Conservation (phyloP, 2,113 vertebrate genomes). For the Vulpes vulpes region DNA sequence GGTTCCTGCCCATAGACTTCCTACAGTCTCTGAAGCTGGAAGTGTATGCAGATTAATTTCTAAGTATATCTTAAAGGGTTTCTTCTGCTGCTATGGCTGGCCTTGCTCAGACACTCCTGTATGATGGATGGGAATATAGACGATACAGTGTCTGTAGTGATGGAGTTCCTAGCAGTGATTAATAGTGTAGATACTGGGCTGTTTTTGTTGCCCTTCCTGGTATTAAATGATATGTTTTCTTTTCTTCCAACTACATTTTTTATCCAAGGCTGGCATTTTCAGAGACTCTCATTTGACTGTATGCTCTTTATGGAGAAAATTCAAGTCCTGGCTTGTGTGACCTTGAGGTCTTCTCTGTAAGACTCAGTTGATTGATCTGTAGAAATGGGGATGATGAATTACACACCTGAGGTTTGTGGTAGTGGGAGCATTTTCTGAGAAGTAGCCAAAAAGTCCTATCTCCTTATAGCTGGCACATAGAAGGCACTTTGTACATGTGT, state of each 20-base stretch:
- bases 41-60: slow-evolving; percentile 67
- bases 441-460: neutral
- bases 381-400: neutral
- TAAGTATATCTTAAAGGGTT: slow-evolving; percentile 58
- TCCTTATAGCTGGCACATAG: neutral
- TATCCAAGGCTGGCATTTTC: slow-evolving; percentile 15
- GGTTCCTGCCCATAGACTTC: slow-evolving; percentile 4
- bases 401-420: neutral
- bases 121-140: slow-evolving; percentile 44
- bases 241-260: slow-evolving; percentile 61
- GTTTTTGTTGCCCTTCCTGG: slow-evolving; percentile 59
- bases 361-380: slow-evolving; percentile 15
- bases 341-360: neutral
- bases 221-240: slow-evolving; percentile 73
- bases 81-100: neutral
- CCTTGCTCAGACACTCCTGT: neutral
- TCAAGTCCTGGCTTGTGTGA: neutral
- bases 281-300: neutral
- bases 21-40: neutral
- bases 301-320: neutral
- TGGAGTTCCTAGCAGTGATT: slow-evolving; percentile 59
- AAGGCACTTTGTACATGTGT: neutral
- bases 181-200: slow-evolving; percentile 58
- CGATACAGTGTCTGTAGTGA: neutral
- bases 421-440: neutral